Conservation (phyloP, 2,888 invertebrate species). For the Drepanosiphum platanoidis region DNA sequence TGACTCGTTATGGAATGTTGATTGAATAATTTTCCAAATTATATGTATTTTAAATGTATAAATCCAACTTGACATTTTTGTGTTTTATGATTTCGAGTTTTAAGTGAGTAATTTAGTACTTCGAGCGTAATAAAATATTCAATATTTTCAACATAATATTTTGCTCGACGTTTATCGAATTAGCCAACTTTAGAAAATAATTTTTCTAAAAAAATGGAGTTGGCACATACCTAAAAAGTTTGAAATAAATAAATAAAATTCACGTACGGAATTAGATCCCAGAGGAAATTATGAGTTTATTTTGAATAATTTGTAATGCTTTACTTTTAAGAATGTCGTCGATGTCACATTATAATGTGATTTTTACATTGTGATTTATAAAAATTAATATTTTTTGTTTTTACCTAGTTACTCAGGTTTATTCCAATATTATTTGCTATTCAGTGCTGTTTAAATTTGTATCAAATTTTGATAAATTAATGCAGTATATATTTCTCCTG, state of each 20-base stretch:
- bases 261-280: neutral
- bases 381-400: neutral
- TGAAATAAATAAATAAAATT: neutral
- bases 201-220: neutral
- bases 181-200: neutral
- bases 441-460: slow-evolving; percentile 12
- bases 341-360: too few relatives aligned
- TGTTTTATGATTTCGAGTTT: neutral
- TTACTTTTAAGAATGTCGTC: neutral
- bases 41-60: neutral
- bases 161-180: neutral
- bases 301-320: neutral
- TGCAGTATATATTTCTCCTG: neutral
- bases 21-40: neutral
- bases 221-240: neutral
- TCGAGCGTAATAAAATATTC: neutral
- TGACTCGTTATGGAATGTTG: neutral
- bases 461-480: slow-evolving; percentile 10
- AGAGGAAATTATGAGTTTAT: neutral
- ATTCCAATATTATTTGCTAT: neutral
- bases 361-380: neutral
- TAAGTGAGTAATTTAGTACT: neutral
- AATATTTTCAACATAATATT: neutral
- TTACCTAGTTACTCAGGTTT: neutral
- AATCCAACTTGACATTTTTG: neutral